Conservation (phyloP, 2,888 invertebrate genomes). For the Iselma pallidipennis region DNA sequence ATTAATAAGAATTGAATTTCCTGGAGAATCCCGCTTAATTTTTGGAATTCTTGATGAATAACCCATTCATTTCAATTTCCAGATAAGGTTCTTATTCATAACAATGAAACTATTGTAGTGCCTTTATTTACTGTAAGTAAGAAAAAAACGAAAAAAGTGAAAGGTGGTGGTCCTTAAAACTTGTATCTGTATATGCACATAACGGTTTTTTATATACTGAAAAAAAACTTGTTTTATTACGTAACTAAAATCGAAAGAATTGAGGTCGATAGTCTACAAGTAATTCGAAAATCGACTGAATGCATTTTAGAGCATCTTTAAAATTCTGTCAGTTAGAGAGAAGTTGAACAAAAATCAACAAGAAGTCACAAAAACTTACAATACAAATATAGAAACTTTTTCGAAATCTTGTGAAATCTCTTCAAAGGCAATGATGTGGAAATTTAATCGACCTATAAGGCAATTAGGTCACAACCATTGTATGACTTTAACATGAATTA, state of each 20-base stretch:
- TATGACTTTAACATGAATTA: no score
- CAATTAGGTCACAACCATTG: background rate
- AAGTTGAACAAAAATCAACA: no score
- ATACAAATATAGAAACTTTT: background rate
- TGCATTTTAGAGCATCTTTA: no score
- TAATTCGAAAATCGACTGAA: background rate
- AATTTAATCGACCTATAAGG: background rate
- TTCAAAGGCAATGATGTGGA: background rate
- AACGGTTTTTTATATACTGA: background rate
- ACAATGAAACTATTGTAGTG: no score
- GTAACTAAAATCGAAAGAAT: background rate
- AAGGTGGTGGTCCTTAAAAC: no score
- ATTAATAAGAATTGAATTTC: no score
- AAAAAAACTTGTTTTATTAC: background rate
- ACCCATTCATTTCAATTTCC: no score
- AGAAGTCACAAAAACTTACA: background rate
- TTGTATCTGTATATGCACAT: no score
- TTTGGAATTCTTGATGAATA: background rate
- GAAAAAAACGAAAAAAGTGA: no score
- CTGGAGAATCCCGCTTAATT: no score
- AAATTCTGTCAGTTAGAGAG: no score
- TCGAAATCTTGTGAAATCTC: background rate
- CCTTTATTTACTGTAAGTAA: no score
- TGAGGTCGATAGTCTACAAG: slow-evolving; percentile 1
- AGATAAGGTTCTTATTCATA: background rate